phyloP scores from a whole-genome alignment of 2,113 vertebrate genomes.

The Physeter macrocephalus region DNA sequence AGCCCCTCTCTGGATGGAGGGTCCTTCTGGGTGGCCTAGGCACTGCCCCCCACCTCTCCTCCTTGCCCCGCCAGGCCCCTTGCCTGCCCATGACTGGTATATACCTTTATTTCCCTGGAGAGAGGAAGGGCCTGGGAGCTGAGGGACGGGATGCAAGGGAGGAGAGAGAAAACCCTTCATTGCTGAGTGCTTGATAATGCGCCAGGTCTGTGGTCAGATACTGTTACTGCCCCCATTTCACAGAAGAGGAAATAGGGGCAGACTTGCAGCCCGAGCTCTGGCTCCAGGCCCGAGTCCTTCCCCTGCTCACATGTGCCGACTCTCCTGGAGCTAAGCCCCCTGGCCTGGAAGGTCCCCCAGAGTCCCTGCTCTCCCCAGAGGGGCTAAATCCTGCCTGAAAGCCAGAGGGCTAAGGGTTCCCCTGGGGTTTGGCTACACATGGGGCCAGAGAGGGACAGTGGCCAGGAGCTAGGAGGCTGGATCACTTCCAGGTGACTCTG shows the following conservation, averaged over 20 bases:
- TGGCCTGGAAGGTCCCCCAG: neutral
- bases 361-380: neutral
- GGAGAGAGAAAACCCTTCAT: neutral
- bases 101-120: neutral
- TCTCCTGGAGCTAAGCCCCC: neutral
- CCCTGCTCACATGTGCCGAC: neutral
- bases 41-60: neutral
- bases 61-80: neutral
- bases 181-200: rapidly evolving
- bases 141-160: neutral
- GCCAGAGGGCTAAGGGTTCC: neutral
- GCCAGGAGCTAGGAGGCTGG: neutral
- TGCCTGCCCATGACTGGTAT: neutral
- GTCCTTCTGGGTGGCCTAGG: neutral
- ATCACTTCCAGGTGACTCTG: neutral
- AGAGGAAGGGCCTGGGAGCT: neutral
- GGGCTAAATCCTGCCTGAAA: neutral
- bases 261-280: neutral
- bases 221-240: rapidly evolving
- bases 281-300: neutral
- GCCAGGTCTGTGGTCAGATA: neutral
- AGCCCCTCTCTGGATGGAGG: neutral
- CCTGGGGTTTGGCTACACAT: neutral
- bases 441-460: neutral
- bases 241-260: too few species aligned